Base-by-base conservation (phyloP, 2,888 invertebrate species). In the Caenorhabditis panamensis region DNA sequence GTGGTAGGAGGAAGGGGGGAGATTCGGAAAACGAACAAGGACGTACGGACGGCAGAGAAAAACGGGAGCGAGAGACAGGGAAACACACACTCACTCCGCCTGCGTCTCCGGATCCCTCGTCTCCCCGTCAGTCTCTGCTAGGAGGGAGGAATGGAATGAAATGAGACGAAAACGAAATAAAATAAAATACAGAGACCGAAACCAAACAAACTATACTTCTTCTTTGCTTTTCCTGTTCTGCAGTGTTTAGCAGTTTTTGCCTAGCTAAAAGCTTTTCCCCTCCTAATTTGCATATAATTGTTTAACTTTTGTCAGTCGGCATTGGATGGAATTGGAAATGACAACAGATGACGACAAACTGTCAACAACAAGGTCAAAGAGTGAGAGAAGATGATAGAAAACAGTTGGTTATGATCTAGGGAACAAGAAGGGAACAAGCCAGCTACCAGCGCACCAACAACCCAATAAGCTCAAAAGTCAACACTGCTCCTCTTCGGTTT, bases 161-260 rank as follows among this genome's bases (percentile, higher is more conserved):
- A n/a, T n/a, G n/a, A n/a, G n/a, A n/a, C n/a, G n/a, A n/a, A n/a
- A n/a, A n/a, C 49, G 49, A 31, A 31, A 31, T 31, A 31, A 31
- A 31, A 31, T 31, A 11, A 54, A 54, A 54, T 54, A 54, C 54
- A 54, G 54, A 51, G 51, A 51, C 51, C 51, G 54, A 54, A 54
- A 54, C 54, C 54, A 54, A 54, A 54, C 54, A 54, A 54, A 54
- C 54, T 54, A 54, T 54, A 54, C 54, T 54, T 9, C 31, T 41
- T 6, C 16, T 41, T 9, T 5, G 41, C 5, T 41, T 6, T 16
- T 41, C 3, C 41, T 41, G 8, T 16, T 13, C 9, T 31, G 31
- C 9, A 6, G 41, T 41, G 8, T 16, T 9, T 31, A 6, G 5
- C 31, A 9, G 31, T 6, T 4, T 4, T 4, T 4, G 9, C 31